phyloP scores from a whole-genome alignment of 2,797 vertebrate genomes.

The Psittacula derbiana region DNA sequence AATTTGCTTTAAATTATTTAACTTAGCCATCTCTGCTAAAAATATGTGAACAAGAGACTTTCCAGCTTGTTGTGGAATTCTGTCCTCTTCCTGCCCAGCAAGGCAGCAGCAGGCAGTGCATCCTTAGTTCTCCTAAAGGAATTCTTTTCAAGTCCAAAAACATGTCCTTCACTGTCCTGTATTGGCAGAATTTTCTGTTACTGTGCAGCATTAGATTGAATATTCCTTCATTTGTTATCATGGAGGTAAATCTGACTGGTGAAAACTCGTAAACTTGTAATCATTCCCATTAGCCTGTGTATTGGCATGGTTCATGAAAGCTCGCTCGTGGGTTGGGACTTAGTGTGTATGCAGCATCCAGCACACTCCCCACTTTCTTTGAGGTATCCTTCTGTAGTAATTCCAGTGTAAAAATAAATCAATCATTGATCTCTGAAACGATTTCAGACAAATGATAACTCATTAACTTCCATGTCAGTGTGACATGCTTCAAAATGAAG shows the following conservation, averaged over 20 bases:
- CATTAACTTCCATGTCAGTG: not conserved
- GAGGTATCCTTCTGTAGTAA: not conserved
- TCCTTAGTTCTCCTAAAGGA: not conserved
- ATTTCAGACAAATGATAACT: not conserved
- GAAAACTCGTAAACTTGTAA: not conserved
- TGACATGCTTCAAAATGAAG: not conserved
- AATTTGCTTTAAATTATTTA: not conserved
- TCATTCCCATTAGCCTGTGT: accelerated
- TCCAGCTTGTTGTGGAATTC: not conserved
- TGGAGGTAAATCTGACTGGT: not conserved
- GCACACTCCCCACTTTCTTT: accelerated
- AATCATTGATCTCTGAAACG: not conserved
- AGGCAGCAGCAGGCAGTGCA: not conserved
- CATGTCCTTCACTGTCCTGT: accelerated
- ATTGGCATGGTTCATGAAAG: accelerated
- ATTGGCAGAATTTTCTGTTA: not conserved
- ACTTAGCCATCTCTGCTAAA: not conserved
- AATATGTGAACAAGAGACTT: not conserved
- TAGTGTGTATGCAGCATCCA: accelerated
- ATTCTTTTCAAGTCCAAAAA: not conserved
- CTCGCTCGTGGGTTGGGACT: accelerated
- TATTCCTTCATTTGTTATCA: accelerated
- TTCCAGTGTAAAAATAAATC: not conserved
- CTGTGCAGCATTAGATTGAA: accelerated
- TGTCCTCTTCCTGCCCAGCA: not conserved